Base-by-base conservation (phyloP, 2,113 vertebrate genomes). In the Todiramphus chloris region DNA sequence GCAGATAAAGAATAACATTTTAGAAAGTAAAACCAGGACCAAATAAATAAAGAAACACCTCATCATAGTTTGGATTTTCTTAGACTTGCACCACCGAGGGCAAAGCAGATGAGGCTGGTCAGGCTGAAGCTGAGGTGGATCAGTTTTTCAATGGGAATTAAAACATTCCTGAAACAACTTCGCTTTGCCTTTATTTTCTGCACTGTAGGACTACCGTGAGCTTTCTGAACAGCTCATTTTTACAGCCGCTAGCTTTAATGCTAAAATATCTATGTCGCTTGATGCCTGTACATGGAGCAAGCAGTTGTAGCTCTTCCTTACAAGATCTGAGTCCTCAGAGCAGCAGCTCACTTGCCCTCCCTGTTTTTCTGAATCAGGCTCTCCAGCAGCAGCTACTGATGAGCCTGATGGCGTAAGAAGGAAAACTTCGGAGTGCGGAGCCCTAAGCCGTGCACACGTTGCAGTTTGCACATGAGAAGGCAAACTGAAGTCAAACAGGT, bases 1-100 rank as follows among this genome's bases (percentile, higher is more conserved):
- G 62, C 19, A 59, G 75, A 85, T 74, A 75, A 63, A 83, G 79
- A 95, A 81, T 83, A 83, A 94, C 43, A 51, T 67, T 39, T 74
- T 39, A 59, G 67, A 69, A 88, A 94, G 79, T 88, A 77, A 93
- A 88, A 37, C n/a, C 35, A 31, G 30, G 37, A 74, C 66, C 39
- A 74, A 76, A 74, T 48, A 63, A 53, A 1, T 13, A n/a, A 62
- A 90, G 89, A 68, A 87, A 75, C 35, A 44, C 85, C 56, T 73
- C 84, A 35, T 35, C 46, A 37, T 7, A 33, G 19, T 4, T 43
- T 39, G 63, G 50, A 33, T 83, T 66, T 69, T 27, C 53, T 60
- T 72, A 35, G 44, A 21, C 33, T 62, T 24, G 3, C 5, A 73
- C 46, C 44, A 24, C 6, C 2, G 1, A 73, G 83, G 50, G 8